phyloP scores from a whole-genome alignment of 2,797 vertebrate genomes.

The Cossypha heuglini region DNA sequence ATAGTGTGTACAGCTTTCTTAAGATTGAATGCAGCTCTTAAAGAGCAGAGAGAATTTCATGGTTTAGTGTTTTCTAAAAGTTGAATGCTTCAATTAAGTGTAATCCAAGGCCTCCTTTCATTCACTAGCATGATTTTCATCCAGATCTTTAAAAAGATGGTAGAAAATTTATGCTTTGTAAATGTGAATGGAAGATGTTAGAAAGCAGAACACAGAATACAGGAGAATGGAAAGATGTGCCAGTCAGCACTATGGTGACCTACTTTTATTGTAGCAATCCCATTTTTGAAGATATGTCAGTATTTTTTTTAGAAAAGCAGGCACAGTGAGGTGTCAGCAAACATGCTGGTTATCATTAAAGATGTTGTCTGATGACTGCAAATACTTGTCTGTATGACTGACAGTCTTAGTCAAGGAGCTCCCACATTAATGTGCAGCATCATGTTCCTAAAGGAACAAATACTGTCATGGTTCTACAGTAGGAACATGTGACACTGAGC shows the following conservation, averaged over 20 bases:
- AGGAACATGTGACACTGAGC: background rate
- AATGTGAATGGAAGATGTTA: background rate
- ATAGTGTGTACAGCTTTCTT: background rate
- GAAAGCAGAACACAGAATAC: slow-evolving; percentile 13
- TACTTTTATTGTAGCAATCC: slow-evolving; percentile 67
- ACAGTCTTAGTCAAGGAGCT: background rate
- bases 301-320: slow-evolving; percentile 15
- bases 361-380: slow-evolving; percentile 10
- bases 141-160: background rate
- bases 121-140: background rate
- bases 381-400: slow-evolving; percentile 18
- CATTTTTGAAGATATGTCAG: slow-evolving; percentile 39
- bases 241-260: slow-evolving; percentile 72
- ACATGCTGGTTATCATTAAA: slow-evolving; percentile 54
- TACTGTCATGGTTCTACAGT: background rate
- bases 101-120: background rate
- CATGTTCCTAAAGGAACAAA: background rate
- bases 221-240: slow-evolving; percentile 34
- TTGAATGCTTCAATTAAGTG: background rate
- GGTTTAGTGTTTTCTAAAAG: background rate
- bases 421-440: background rate
- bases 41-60: background rate
- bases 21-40: background rate
- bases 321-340: slow-evolving; percentile 63
- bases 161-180: slow-evolving; percentile 1